Conservation (phyloP, 2,797 vertebrate species). For the Strix occidentalis region DNA sequence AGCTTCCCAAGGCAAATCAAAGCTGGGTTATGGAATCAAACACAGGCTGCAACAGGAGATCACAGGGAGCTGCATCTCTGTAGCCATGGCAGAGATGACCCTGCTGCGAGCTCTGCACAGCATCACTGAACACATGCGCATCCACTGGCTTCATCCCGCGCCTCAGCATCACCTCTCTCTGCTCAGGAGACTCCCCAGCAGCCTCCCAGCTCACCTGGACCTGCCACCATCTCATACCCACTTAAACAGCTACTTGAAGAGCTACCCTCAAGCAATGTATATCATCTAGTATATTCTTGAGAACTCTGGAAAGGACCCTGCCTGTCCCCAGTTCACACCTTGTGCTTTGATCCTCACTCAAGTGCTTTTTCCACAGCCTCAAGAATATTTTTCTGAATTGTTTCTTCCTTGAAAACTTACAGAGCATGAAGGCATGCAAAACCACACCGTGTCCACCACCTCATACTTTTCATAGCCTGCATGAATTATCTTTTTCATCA, state of each 20-base stretch:
- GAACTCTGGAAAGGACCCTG: background rate
- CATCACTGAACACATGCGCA: background rate
- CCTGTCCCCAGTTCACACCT: background rate
- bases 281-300: background rate
- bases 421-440: accelerated
- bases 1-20: background rate
- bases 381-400: background rate
- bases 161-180: background rate
- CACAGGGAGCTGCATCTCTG: background rate
- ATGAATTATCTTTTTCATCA: background rate
- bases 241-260: background rate
- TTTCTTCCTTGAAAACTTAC: background rate
- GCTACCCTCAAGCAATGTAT: background rate
- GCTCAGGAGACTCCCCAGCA: background rate
- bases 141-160: background rate
- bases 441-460: background rate
- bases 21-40: background rate
- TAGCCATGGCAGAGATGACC: background rate
- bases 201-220: background rate
- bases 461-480: background rate
- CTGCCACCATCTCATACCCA: background rate
- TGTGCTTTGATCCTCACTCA: background rate
- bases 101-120: background rate
- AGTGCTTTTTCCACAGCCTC: background rate
- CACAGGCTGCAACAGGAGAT: background rate